Conservation (phyloP, 1,140 invertebrate genomes). For the Acromyrmex heyeri region DNA sequence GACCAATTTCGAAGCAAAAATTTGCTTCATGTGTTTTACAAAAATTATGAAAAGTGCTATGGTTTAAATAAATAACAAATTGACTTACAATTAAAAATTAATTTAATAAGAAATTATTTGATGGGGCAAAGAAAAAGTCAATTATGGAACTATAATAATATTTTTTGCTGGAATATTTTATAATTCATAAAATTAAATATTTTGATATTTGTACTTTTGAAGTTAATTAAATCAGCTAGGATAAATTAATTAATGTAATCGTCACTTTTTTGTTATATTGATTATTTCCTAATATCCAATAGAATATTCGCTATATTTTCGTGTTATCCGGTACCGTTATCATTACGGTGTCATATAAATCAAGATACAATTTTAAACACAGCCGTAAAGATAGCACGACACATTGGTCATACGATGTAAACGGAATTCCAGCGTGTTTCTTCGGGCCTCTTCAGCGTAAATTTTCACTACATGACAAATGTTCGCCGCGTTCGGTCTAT, state of each 20-base stretch:
- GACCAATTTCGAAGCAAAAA: not conserved
- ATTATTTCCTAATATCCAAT: not conserved
- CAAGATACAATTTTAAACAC: constrained; percentile 14
- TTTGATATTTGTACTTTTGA: not conserved
- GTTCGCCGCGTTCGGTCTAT: not conserved
- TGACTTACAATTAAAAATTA: not conserved
- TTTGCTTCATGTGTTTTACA: not conserved
- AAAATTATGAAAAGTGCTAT: not conserved
- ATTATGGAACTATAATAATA: not conserved
- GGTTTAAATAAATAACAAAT: not conserved
- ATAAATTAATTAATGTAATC: not conserved
- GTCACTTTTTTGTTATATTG: not conserved
- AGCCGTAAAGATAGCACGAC: not conserved
- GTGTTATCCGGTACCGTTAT: not conserved
- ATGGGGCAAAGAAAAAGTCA: not conserved
- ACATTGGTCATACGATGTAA: not conserved
- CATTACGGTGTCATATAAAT: not conserved
- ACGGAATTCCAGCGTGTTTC: not conserved
- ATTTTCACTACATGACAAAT: constrained; percentile 13
- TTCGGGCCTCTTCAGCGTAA: not conserved
- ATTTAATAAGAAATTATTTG: not conserved
- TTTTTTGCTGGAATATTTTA: not conserved
- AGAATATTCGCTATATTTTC: not conserved
- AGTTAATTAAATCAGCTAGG: not conserved
- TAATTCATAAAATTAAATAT: not conserved